Percentiles rank a stretch among this genome's conserved stretches.
These are phyloP conservation scores for Melitaea cinxia DNA, from an alignment of 1,140 invertebrate genomes.

Conservation along the genomic window DNA sequence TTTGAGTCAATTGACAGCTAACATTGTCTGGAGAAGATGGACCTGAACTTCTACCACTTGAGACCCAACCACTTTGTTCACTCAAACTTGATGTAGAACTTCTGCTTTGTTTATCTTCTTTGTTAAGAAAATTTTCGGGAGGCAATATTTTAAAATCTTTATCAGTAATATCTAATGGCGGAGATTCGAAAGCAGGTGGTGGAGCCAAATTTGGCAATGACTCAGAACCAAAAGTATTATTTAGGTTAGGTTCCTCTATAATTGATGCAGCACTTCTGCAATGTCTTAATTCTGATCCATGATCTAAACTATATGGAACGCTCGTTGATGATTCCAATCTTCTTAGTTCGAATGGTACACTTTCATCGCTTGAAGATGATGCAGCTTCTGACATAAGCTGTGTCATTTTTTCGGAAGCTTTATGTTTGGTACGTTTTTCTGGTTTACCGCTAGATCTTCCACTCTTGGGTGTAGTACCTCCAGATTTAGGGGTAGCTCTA, in stretches of 20 bases:
- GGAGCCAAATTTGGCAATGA: constrained; percentile 85
- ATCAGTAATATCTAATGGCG: constrained; percentile 76
- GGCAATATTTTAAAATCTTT: constrained; percentile 80
- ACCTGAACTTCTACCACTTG: constrained; percentile 85
- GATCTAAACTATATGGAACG: constrained; percentile 83
- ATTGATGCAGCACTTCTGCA: constrained; percentile 84
- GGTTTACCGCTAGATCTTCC: constrained; percentile 73
- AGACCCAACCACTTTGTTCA: constrained; percentile 90
- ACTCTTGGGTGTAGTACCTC: constrained; percentile 69
- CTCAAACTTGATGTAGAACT: constrained; percentile 87
- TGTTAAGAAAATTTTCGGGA: constrained; percentile 76
- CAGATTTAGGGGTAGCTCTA: constrained; percentile 68
- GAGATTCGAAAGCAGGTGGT: constrained; percentile 81
- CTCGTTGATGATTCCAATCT: constrained; percentile 83
- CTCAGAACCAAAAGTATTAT: constrained; percentile 81
- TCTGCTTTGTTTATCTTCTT: constrained; percentile 70
- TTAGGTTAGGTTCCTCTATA: constrained; percentile 77
- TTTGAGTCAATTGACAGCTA: constrained; percentile 77
- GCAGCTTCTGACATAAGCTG: constrained; percentile 79
- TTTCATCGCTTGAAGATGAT: constrained; percentile 80
- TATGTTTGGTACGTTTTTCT: constrained; percentile 76
- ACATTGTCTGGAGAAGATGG: constrained; percentile 82
- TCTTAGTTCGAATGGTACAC: constrained; percentile 76
- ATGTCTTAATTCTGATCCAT: constrained; percentile 81
- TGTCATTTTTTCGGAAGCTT: constrained; percentile 78